Evolutionary conservation across 1,140 invertebrate genomes (phyloP).

Genomic region (Pseudomyrmex gracilis): DNA sequence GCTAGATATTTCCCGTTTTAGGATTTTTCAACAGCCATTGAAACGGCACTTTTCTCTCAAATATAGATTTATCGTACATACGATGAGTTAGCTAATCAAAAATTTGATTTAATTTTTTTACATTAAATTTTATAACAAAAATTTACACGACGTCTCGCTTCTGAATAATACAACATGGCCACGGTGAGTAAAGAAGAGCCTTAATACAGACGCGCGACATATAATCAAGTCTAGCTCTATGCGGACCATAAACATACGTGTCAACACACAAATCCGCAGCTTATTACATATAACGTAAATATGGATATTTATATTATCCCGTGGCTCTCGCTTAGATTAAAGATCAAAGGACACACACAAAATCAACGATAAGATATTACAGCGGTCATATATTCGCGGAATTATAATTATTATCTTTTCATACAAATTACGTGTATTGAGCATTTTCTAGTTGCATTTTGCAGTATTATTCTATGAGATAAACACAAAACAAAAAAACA

Average conservation of each 20-base stretch:
- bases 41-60: no score
- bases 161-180: no score
- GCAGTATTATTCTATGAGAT: neutral
- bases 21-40: neutral
- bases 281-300: conserved; percentile 35
- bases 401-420: conserved; percentile 1
- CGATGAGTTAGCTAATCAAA: no score
- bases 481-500: neutral
- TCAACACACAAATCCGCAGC: conserved; percentile 15
- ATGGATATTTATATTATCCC: conserved; percentile 13
- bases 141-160: neutral
- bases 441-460: conserved; percentile 1
- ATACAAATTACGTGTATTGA: neutral
- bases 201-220: conserved; percentile 24
- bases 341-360: conserved; percentile 27
- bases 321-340: conserved; percentile 7
- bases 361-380: conserved; percentile 13
- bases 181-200: neutral
- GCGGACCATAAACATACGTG: neutral
- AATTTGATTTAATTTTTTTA: no score
- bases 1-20: conserved; percentile 1
- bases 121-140: no score
- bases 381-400: neutral
- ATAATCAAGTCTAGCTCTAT: conserved; percentile 36
- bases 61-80: no score